A percentile compares a stretch with the other conserved stretches of the same genome.
Evolutionary conservation across 2,888 invertebrate species (phyloP).

Genomic region (Tridacna crocea): DNA sequence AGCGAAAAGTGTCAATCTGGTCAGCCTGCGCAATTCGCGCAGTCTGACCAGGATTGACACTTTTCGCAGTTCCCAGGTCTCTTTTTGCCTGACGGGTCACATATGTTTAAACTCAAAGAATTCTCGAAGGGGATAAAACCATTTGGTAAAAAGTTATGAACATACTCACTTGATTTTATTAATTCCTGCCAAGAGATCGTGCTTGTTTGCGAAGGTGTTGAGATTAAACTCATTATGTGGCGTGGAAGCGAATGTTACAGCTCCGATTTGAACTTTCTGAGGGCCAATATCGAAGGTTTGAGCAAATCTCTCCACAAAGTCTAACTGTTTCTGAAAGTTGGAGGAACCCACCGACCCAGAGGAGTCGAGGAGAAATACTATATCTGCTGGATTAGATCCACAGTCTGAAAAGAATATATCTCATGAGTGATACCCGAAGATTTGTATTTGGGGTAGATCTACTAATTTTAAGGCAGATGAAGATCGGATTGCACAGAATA

Average conservation of each 20-base stretch:
- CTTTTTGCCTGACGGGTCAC: too few relatives aligned
- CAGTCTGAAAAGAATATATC: constrained; percentile 62
- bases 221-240: constrained; percentile 72
- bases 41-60: too few relatives aligned
- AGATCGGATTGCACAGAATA: too few relatives aligned
- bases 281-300: constrained; percentile 73
- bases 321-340: constrained; percentile 72
- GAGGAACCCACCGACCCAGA: constrained; percentile 70
- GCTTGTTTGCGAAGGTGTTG: constrained; percentile 64
- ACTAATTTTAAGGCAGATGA: not conserved
- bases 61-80: too few relatives aligned
- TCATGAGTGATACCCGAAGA: not conserved
- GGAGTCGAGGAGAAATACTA: constrained; percentile 74
- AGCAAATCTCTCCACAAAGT: constrained; percentile 73
- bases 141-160: too few relatives aligned
- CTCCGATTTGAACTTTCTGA: constrained; percentile 72
- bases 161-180: constrained; percentile 54
- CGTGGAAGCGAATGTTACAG: constrained; percentile 68
- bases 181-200: constrained; percentile 66
- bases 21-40: too few relatives aligned
- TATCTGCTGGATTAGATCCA: constrained; percentile 72
- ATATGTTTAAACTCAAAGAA: too few relatives aligned
- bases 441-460: not conserved
- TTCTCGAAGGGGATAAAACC: too few relatives aligned
- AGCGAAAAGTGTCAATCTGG: too few relatives aligned